Conservation (phyloP, 2,113 vertebrate species). For the Heterocephalus glaber region DNA sequence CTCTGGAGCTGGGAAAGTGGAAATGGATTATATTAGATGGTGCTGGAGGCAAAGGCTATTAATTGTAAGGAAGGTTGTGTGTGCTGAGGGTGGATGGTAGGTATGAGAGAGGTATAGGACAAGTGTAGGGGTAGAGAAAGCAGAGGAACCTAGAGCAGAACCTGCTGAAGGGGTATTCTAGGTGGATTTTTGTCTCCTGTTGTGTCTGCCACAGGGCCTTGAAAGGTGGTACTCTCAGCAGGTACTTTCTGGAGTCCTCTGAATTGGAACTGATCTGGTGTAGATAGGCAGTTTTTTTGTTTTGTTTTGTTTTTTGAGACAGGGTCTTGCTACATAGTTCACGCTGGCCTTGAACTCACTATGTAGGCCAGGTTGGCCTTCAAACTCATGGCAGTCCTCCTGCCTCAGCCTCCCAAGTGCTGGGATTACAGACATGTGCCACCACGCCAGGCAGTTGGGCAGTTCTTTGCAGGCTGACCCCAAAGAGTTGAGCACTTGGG, state of each 20-base stretch:
- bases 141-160: neutral
- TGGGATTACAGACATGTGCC: too few relatives aligned
- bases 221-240: neutral
- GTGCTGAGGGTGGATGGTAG: conserved; percentile 18
- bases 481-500: conserved; percentile 4
- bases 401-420: too few relatives aligned
- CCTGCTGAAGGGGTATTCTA: neutral
- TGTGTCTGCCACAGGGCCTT: neutral
- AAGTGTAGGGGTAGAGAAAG: neutral
- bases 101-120: neutral
- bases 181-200: neutral
- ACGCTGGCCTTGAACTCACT: too few relatives aligned
- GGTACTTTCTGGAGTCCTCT: neutral
- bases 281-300: neutral
- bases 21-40: neutral
- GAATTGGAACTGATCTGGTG: neutral
- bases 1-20: conserved; percentile 33
- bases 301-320: too few relatives aligned
- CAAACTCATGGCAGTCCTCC: too few relatives aligned
- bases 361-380: too few relatives aligned
- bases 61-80: neutral
- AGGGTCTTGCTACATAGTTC: too few relatives aligned
- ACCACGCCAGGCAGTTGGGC: neutral
- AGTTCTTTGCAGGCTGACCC: neutral
- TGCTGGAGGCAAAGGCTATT: conserved; percentile 2